Base-by-base conservation (phyloP, 92 coral and sea anemone genomes). In the Virgularia gustaviana region DNA sequence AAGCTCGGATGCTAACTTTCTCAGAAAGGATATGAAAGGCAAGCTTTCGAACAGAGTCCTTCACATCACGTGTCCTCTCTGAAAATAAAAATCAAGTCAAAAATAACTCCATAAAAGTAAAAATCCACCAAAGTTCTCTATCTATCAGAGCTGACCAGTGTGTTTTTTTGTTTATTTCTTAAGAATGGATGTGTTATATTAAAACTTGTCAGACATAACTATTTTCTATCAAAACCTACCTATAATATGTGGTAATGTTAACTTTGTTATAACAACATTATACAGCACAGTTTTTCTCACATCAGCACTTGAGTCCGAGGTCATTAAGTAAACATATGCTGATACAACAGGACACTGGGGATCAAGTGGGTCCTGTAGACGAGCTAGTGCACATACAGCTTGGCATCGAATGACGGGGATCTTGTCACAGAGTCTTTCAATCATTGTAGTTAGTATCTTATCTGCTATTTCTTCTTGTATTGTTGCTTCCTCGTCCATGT, bases 401-500 rank as follows among this genome's bases (percentile, higher is more conserved):
- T 92, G 97, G 35, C 67, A 67, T 55, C 97, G 72, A 6, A 92
- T 72, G 15, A 81, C 87, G 27, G 96, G 96, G 33, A 86, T 57
- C 60, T 86, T 92, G 85, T 92, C 97, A 24, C 72, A 64, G 19
- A 92, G 81, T n/a, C 97, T 86, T 13, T 35, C 77, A 83, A 92
- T 49, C 96, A 92, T 92, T 57, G 80, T 55, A 36, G 80, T 76
- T 43, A 89, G 77, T 63, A 92, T 92, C 34, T 65, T 85, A 36
- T 92, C 96, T 12, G 97, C 97, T n/a, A 92, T 78, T 13, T 89
- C 86, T n/a, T 89, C 92, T 42, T 89, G 89, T 42, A 92, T 92
- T 9, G 81, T 78, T 0, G 97, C 92, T 35, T 89, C 96, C 22
- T 89, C 90, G 68, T 83, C 86, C 92, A 92, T 73, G 72, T 76